Conservation (phyloP, 1,140 invertebrate genomes). For the Teleopsis dalmanni region DNA sequence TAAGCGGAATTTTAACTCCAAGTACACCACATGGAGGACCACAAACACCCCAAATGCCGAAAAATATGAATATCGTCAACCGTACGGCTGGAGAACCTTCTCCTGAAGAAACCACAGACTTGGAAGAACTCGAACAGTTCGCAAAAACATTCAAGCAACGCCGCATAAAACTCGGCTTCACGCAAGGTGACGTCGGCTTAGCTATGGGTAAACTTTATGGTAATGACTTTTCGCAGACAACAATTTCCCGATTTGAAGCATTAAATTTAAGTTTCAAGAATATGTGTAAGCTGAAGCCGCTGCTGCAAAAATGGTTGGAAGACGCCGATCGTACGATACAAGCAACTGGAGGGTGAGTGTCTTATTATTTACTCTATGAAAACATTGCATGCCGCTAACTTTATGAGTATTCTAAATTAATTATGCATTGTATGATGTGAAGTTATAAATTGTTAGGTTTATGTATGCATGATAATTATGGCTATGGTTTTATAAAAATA, state of each 20-base stretch:
- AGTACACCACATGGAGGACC: conserved; percentile 37
- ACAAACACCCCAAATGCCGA: conserved; percentile 50
- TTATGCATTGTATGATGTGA: no score
- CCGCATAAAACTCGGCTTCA: conserved; percentile 93
- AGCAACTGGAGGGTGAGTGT: conserved; percentile 52
- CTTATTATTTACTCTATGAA: no score
- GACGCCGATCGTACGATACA: conserved; percentile 88
- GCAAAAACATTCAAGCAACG: conserved; percentile 95
- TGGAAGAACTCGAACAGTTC: conserved; percentile 93
- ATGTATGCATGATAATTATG: no score
- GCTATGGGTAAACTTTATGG: conserved; percentile 98
- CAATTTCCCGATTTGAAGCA: conserved; percentile 96
- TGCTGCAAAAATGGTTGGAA: conserved; percentile 95
- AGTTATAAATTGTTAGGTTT: no score
- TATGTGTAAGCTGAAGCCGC: conserved; percentile 97
- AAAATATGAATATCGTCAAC: conserved; percentile 44
- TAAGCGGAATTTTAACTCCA: conserved; percentile 48
- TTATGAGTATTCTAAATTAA: no score
- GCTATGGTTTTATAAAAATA: no score
- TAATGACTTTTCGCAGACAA: conserved; percentile 98
- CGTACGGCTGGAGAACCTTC: conserved; percentile 62
- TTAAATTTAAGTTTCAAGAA: conserved; percentile 98
- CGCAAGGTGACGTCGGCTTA: conserved; percentile 95
- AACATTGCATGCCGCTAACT: no score
- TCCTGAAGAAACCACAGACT: conserved; percentile 85